Evolutionary conservation across 1,140 invertebrate genomes (phyloP).

Genomic region (Cylas formicarius): DNA sequence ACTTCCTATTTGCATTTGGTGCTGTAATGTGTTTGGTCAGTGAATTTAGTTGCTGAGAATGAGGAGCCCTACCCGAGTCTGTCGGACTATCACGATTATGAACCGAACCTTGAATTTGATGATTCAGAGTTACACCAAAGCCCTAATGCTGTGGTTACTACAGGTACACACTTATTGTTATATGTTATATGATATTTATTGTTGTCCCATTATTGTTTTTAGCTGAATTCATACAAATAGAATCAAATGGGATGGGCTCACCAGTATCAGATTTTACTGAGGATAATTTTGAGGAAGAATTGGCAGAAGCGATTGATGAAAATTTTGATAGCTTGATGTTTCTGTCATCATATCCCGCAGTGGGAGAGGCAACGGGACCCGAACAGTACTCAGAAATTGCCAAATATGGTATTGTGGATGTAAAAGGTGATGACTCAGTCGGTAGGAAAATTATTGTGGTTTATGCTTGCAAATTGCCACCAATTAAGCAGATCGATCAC

Average conservation of each 20-base stretch:
- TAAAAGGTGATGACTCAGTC: slow-evolving; percentile 82
- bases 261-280: slow-evolving; percentile 50
- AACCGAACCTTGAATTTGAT: slow-evolving; percentile 92
- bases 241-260: slow-evolving; percentile 37
- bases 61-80: slow-evolving; percentile 83
- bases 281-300: slow-evolving; percentile 88
- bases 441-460: slow-evolving; percentile 93
- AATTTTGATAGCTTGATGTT: slow-evolving; percentile 35
- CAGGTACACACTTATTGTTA: slow-evolving; percentile 34
- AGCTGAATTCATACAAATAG: slow-evolving; percentile 38
- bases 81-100: slow-evolving; percentile 87
- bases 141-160: slow-evolving; percentile 41
- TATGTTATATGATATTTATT: background rate
- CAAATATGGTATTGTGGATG: slow-evolving; percentile 78
- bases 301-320: slow-evolving; percentile 46
- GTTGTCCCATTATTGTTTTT: slow-evolving; percentile 14
- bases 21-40: slow-evolving; percentile 9
- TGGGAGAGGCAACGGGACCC: slow-evolving; percentile 37
- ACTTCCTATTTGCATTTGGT: background rate
- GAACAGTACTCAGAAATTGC: slow-evolving; percentile 72
- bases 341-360: slow-evolving; percentile 38
- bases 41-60: slow-evolving; percentile 44
- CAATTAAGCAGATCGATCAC: slow-evolving; percentile 77
- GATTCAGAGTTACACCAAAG: slow-evolving; percentile 78
- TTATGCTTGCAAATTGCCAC: slow-evolving; percentile 88